Conservation (phyloP, 2,113 vertebrate genomes). For the Rhegmatorhina hoffmannsi region DNA sequence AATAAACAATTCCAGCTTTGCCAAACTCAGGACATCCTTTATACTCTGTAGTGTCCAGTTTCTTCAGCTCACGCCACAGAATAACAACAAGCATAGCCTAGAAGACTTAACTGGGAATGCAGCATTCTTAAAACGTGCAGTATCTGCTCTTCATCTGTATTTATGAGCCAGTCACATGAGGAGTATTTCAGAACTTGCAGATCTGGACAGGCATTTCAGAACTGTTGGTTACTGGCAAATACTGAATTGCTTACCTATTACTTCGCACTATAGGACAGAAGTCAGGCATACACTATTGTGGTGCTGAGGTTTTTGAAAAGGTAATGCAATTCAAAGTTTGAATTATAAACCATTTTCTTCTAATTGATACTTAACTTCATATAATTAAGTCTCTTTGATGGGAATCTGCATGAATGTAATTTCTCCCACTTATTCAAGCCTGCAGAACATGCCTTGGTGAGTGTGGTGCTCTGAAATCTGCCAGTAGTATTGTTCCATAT, state of each 20-base stretch:
- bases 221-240: not conserved
- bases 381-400: not conserved
- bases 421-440: not conserved
- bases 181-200: not conserved
- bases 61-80: not conserved
- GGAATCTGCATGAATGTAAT: not conserved
- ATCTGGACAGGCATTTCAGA: not conserved
- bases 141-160: not conserved
- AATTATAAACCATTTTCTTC: not conserved
- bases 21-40: not conserved
- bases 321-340: not conserved
- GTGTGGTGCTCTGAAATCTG: not conserved
- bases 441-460: not conserved
- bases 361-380: conserved; percentile 10
- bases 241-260: not conserved
- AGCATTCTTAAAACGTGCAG: not conserved
- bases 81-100: not conserved
- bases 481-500: not conserved
- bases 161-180: not conserved
- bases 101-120: not conserved
- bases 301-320: not conserved
- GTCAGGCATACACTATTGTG: not conserved
- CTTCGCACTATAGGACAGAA: not conserved
- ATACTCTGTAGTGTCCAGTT: not conserved
- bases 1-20: not conserved